Conservation (phyloP, 2,113 vertebrate species). For the Pituophis catenifer region DNA sequence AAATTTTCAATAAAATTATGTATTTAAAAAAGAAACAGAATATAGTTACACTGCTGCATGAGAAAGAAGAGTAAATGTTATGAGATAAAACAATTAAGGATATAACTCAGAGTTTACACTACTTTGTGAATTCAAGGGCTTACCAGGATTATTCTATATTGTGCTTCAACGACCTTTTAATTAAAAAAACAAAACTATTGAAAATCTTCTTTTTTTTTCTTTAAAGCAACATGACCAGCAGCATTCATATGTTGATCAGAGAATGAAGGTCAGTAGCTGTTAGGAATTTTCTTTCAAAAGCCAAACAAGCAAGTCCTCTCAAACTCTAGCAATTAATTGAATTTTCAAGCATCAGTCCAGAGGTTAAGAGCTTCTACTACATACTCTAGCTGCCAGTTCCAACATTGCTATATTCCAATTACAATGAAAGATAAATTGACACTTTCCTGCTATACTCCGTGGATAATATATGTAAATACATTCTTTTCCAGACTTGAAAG, state of each 20-base stretch:
- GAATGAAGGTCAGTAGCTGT: neutral
- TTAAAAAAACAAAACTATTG: constrained; percentile 24
- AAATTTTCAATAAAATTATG: neutral
- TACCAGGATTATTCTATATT: neutral
- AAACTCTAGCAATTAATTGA: neutral
- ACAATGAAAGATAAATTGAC: constrained; percentile 17
- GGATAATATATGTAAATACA: neutral
- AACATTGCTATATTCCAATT: constrained; percentile 30
- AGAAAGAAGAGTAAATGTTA: neutral
- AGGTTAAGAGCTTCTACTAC: neutral
- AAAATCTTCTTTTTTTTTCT: constrained; percentile 27
- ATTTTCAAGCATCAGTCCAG: neutral
- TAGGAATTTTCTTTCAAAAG: constrained; percentile 7
- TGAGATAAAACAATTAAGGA: neutral
- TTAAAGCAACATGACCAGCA: constrained; percentile 13
- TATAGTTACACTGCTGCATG: too few relatives aligned
- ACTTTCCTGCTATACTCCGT: neutral
- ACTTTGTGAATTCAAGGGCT: neutral
- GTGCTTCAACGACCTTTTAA: constrained; percentile 44
- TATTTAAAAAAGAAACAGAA: neutral
- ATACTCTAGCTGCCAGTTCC: constrained; percentile 7
- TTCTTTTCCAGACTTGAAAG: neutral
- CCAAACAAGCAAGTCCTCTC: neutral
- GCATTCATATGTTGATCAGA: constrained; percentile 22
- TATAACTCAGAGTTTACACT: neutral